Conservation (phyloP, 1,140 invertebrate species). For the Neuroterus valhalla region DNA sequence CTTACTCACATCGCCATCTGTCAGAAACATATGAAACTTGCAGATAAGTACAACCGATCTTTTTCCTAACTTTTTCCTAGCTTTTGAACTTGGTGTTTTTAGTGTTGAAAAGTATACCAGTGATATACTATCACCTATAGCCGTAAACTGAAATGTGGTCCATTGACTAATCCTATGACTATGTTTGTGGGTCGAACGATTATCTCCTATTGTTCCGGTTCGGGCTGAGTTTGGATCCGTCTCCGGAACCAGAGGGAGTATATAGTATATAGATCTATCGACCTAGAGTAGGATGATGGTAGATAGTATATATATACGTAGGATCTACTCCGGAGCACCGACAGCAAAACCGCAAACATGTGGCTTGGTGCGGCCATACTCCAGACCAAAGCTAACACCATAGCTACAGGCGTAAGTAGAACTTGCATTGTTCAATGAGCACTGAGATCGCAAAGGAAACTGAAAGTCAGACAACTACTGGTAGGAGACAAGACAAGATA, state of each 20-base stretch:
- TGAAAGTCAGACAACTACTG: too few relatives aligned
- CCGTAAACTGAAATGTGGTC: too few relatives aligned
- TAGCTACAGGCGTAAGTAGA: constrained; percentile 54
- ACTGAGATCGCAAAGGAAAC: constrained; percentile 43
- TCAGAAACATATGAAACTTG: too few relatives aligned
- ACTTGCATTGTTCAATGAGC: constrained; percentile 67
- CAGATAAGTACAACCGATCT: too few relatives aligned
- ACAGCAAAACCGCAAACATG: constrained; percentile 74
- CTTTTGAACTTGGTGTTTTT: too few relatives aligned
- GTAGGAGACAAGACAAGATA: too few relatives aligned
- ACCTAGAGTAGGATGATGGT: constrained; percentile 35
- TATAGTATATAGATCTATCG: too few relatives aligned
- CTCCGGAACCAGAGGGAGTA: constrained; percentile 39
- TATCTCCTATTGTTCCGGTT: constrained; percentile 49
- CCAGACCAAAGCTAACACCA: constrained; percentile 73
- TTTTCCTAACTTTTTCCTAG: too few relatives aligned
- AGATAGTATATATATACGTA: constrained; percentile 35
- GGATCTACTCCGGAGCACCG: constrained; percentile 65
- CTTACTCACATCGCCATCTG: too few relatives aligned
- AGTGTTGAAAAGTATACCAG: too few relatives aligned
- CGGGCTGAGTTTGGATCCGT: constrained; percentile 49
- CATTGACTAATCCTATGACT: background rate
- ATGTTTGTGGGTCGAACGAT: constrained; percentile 39
- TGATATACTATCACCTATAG: too few relatives aligned
- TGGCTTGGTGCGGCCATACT: constrained; percentile 70